Evolutionary conservation across 2,888 invertebrate species (phyloP).

Genomic region (Dynastes tityus): DNA sequence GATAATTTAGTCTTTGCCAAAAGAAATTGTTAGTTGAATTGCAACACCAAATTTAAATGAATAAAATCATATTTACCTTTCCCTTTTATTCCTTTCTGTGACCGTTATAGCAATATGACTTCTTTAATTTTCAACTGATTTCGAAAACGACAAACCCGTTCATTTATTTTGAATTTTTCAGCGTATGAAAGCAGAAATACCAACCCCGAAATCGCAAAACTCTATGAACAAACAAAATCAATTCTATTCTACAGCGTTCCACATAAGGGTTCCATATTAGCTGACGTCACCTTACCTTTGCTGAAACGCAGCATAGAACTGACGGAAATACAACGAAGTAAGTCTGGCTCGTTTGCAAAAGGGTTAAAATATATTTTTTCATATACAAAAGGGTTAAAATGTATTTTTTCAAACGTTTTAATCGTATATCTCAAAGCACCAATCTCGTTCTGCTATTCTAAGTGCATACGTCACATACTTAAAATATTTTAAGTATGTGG

Average conservation of each 20-base stretch:
- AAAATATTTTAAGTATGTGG: too few species aligned
- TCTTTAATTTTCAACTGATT: conserved; percentile 7
- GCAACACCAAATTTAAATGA: too few species aligned
- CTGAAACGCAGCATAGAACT: conserved; percentile 85
- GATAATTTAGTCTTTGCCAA: too few species aligned
- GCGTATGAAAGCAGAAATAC: conserved; percentile 72
- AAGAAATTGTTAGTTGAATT: too few species aligned
- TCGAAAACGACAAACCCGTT: conserved; percentile 50
- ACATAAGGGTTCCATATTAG: conserved; percentile 86
- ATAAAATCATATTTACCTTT: too few species aligned
- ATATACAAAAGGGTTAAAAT: too few species aligned
- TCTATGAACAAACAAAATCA: conserved; percentile 76
- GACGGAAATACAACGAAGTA: conserved; percentile 85
- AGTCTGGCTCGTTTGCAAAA: conserved; percentile 52
- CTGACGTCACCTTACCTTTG: conserved; percentile 82
- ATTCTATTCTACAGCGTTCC: conserved; percentile 92
- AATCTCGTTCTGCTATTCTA: too few species aligned
- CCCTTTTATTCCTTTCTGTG: too few species aligned
- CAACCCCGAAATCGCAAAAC: conserved; percentile 66
- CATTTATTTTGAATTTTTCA: conserved; percentile 55
- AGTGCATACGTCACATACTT: too few species aligned
- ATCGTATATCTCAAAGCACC: too few species aligned
- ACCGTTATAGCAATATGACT: too few species aligned
- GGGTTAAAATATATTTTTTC: background rate
- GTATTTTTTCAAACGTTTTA: too few species aligned